Evolutionary conservation across 2,113 vertebrate species (phyloP), one percentile per base, ranked within the genome.

Genomic region (Alexandromys fortis): DNA sequence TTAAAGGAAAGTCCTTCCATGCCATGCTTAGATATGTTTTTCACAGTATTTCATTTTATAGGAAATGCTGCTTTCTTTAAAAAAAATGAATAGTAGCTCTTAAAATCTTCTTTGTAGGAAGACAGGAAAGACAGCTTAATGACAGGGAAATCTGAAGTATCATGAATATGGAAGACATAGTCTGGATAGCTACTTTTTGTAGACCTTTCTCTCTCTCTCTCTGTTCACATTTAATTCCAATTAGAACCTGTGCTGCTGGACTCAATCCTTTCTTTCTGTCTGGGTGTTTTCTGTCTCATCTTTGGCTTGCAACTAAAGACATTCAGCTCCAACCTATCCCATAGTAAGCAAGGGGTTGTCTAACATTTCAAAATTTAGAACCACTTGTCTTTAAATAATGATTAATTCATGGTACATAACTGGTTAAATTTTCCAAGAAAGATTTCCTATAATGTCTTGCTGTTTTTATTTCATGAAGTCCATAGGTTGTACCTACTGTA

Each of bases 161-260:
- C 87, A 91, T 83, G 79, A 91, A 16, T 91, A 70, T 75, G 73
- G 78, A 86, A 73, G 11, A 12, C 28, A 63, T 1, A 21, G 4
- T 65, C 49, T 72, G 13, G 38, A 55, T n/a, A 72, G n/a, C 82
- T 92, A 10, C 19, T 86, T 28, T 30, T 45, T 95, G 73, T 55
- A 28, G 10, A 42, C 3, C 42, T 42, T 35, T 42, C 1, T 77
- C 33, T n/a, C 0, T 79, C 55, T 79, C 55, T 58, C 70, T 70
- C 35, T 38, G 87, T 78, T 28, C 5, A 78, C 45, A 26, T 92
- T 93, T 97, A 96, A 93, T 95, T 96, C 76, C 33, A 94, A 72
- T 92, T 87, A 93, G 93, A 91, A 87, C 4, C 75, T 90, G 85
- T 52, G 85, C 17, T 88, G 67, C 63, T 68, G 87, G 22, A 85